Percentiles rank a stretch among this genome's conserved stretches.
Evolutionary conservation across 2,113 vertebrate genomes (phyloP).

Genomic region (Pipa parva): DNA sequence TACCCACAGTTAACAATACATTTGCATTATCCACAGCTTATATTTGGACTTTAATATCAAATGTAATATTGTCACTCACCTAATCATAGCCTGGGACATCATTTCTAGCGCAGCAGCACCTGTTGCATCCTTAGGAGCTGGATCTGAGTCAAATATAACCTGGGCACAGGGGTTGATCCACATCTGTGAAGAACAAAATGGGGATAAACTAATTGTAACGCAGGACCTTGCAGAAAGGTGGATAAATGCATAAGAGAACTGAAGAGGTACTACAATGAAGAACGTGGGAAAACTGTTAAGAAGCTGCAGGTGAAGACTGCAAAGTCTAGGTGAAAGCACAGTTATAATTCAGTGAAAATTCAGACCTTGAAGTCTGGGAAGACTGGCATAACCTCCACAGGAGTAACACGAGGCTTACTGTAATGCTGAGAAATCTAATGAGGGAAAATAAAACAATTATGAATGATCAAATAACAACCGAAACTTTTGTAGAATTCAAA

Average conservation of each 20-base stretch:
- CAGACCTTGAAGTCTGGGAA: slow-evolving; percentile 91
- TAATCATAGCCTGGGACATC: slow-evolving; percentile 97
- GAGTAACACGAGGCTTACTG: slow-evolving; percentile 88
- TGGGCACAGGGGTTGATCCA: slow-evolving; percentile 96
- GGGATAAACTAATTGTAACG: too few relatives aligned
- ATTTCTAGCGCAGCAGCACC: slow-evolving; percentile 76
- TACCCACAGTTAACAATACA: too few relatives aligned
- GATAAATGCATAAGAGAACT: too few relatives aligned
- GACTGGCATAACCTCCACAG: slow-evolving; percentile 82
- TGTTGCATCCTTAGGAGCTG: slow-evolving; percentile 83
- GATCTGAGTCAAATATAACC: slow-evolving; percentile 92
- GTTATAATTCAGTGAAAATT: too few relatives aligned
- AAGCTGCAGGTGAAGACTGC: too few relatives aligned
- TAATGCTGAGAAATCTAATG: slow-evolving; percentile 80
- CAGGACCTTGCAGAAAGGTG: too few relatives aligned
- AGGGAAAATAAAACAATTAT: neutral
- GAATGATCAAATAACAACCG: too few relatives aligned
- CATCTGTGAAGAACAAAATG: slow-evolving; percentile 64
- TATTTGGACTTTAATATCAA: neutral
- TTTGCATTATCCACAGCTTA: neutral
- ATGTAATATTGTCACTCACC: slow-evolving; percentile 52
- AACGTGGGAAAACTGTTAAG: too few relatives aligned
- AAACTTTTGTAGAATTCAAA: neutral
- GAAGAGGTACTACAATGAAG: too few relatives aligned
- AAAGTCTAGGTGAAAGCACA: too few relatives aligned